These are phyloP conservation scores for Chloropsis cyanopogon DNA, from an alignment of 2,113 vertebrate genomes.

Conservation along the genomic window DNA sequence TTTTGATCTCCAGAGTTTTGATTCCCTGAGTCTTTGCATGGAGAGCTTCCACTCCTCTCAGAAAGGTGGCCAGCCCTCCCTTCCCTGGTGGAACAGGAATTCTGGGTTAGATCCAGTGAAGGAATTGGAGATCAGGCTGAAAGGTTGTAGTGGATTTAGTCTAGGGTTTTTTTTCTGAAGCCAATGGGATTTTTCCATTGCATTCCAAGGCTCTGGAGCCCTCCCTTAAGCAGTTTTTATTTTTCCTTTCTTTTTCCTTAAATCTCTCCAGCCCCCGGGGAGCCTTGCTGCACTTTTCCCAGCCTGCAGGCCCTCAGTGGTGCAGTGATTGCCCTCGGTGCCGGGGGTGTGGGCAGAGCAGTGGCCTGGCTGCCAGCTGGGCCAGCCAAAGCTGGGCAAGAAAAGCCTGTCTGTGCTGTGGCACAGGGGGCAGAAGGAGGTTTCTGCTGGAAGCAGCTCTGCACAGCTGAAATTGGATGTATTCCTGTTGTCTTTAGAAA, in stretches of 20 bases:
- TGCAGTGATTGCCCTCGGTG: neutral
- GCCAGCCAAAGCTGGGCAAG: accelerated
- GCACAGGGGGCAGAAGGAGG: accelerated
- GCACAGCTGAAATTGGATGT: neutral
- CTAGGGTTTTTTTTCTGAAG: neutral
- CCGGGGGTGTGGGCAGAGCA: neutral
- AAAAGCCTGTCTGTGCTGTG: accelerated
- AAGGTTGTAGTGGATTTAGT: neutral
- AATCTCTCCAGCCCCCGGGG: neutral
- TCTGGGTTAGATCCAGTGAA: neutral
- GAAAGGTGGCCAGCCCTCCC: neutral
- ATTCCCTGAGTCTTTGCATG: neutral
- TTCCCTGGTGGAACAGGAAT: accelerated
- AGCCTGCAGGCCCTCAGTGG: accelerated
- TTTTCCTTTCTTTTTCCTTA: neutral
- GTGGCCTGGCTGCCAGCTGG: neutral
- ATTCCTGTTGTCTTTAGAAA: neutral
- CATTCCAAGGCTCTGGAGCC: neutral
- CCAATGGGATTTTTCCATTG: neutral
- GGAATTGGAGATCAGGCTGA: neutral
- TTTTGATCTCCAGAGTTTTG: neutral
- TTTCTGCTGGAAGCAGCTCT: neutral
- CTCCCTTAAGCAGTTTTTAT: neutral
- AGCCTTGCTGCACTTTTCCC: neutral
- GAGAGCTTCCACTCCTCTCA: too few relatives aligned